Percentiles rank a stretch among this genome's conserved stretches.
Evolutionary conservation across 2,113 vertebrate genomes (phyloP).

Genomic region (Upupa epops): DNA sequence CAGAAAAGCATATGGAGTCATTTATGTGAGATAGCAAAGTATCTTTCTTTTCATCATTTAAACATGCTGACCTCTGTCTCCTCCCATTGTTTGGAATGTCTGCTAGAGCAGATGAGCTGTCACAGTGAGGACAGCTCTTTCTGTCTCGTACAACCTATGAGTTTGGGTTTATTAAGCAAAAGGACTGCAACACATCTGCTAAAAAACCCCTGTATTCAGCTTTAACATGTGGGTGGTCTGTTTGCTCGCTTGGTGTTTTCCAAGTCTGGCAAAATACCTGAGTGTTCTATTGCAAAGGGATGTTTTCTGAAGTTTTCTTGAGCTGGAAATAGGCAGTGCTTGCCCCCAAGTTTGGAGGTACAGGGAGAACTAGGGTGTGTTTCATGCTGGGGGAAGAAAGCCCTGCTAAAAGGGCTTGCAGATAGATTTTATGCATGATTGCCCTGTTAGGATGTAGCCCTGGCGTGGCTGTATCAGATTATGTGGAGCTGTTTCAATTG

Average conservation of each 20-base stretch:
- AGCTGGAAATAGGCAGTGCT: background rate
- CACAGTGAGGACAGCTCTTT: background rate
- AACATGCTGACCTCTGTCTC: constrained; percentile 13
- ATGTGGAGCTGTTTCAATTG: too few relatives aligned
- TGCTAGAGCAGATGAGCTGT: constrained; percentile 5
- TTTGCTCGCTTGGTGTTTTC: constrained; percentile 15
- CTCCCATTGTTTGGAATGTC: background rate
- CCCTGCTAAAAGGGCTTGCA: background rate
- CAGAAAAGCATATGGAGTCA: constrained; percentile 8
- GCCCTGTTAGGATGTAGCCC: background rate
- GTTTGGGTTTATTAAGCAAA: background rate
- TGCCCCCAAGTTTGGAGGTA: background rate
- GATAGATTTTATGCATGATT: background rate
- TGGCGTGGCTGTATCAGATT: background rate
- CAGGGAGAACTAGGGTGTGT: background rate
- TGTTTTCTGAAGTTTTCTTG: constrained; percentile 34
- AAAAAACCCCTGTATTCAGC: background rate
- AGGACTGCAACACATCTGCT: background rate
- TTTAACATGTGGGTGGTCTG: constrained; percentile 12
- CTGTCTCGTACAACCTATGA: background rate
- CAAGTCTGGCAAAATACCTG: constrained; percentile 45
- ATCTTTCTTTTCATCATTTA: constrained; percentile 45
- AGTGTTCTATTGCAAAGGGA: constrained; percentile 55
- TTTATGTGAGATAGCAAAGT: background rate
- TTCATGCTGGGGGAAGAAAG: background rate